phyloP scores from a whole-genome alignment of 2,113 vertebrate species.

The Tachysurus vachellii region DNA sequence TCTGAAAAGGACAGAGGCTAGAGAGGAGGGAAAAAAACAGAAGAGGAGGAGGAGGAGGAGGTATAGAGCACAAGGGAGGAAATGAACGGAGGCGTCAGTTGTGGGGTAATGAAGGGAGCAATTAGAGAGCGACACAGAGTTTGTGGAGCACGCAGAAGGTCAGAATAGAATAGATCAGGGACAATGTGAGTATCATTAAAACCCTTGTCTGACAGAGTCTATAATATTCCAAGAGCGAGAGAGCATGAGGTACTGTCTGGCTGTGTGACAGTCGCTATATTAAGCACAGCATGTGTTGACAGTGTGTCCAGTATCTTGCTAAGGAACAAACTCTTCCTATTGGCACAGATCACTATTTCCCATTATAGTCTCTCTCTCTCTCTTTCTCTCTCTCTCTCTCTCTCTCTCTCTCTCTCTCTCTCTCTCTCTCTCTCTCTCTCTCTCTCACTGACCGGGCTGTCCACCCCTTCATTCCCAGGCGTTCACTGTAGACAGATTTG shows the following conservation, averaged over 20 bases:
- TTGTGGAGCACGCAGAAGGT: conserved; percentile 10
- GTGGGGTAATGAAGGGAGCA: conserved; percentile 30
- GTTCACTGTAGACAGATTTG: conserved; percentile 43
- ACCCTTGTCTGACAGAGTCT: conserved; percentile 37
- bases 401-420: conserved; percentile 10
- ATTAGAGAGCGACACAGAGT: conserved; percentile 33
- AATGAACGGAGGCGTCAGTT: conserved; percentile 22
- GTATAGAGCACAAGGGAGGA: conserved; percentile 22
- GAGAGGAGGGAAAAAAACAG: conserved; percentile 43
- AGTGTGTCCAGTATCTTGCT: conserved; percentile 75
- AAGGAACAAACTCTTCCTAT: conserved; percentile 80
- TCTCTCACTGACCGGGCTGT: conserved; percentile 12
- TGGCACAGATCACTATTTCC: conserved; percentile 71
- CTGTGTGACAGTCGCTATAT: conserved; percentile 75
- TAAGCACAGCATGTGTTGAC: conserved; percentile 76
- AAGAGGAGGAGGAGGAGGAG: conserved; percentile 55
- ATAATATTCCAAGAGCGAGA: conserved; percentile 39
- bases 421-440: conserved; percentile 15
- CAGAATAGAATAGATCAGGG: conserved; percentile 32
- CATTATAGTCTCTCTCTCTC: conserved; percentile 51
- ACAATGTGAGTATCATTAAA: conserved; percentile 9
- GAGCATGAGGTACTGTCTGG: conserved; percentile 61
- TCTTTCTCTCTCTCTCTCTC: conserved; percentile 16
- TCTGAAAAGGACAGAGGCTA: conserved; percentile 45
- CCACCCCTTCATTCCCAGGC: conserved; percentile 30